A percentile compares a stretch with the other conserved stretches of the same genome.
Evolutionary conservation across 2,888 invertebrate species (phyloP).

Genomic region (Pristionchus mayeri): DNA sequence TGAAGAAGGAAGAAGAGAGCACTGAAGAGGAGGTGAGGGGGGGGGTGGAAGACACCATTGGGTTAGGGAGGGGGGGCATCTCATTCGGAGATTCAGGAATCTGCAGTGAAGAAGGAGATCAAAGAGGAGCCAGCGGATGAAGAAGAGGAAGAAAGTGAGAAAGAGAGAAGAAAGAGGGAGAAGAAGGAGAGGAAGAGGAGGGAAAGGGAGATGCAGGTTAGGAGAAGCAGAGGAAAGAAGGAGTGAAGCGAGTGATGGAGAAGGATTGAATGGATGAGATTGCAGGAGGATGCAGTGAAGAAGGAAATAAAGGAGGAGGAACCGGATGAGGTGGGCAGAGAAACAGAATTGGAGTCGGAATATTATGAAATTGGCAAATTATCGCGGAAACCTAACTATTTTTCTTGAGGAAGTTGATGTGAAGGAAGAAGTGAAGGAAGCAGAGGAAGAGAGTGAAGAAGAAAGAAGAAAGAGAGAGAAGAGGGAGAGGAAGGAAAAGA

Average conservation of each 20-base stretch:
- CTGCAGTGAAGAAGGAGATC: conserved; percentile 10
- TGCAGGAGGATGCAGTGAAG: conserved; percentile 30
- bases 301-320: conserved; percentile 47
- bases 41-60: no score
- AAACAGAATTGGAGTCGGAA: neutral
- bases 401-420: conserved; percentile 35
- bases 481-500: conserved; percentile 43
- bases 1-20: neutral
- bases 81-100: no score
- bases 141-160: conserved; percentile 42
- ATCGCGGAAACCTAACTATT: neutral
- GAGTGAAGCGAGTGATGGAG: conserved; percentile 54
- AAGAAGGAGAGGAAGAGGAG: conserved; percentile 51
- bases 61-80: neutral
- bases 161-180: conserved; percentile 20
- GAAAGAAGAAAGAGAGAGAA: conserved; percentile 18
- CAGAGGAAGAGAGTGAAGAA: conserved; percentile 51
- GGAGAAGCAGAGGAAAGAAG: conserved; percentile 51
- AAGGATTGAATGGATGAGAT: conserved; percentile 52
- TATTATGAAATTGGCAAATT: neutral
- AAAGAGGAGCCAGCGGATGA: conserved; percentile 35
- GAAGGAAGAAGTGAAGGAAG: conserved; percentile 51
- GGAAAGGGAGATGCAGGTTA: conserved; percentile 49
- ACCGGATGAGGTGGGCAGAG: conserved; percentile 9
- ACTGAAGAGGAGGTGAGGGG: neutral